Base-by-base conservation (phyloP, 2,113 vertebrate species). In the Zosterops japonicus region DNA sequence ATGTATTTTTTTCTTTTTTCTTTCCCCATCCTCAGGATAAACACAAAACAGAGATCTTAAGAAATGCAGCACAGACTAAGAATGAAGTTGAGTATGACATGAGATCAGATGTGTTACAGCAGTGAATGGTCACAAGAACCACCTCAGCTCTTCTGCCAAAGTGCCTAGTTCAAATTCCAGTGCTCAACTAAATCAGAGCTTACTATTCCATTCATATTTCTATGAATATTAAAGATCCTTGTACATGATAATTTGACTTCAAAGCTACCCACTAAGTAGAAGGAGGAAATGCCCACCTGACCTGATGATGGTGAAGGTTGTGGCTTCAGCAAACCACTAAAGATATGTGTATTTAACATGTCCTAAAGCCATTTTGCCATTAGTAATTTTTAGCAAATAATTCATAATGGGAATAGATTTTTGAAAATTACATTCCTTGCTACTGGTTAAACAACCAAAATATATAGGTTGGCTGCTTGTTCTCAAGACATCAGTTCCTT, bases 181-280 rank as follows among this genome's bases (percentile, higher is more conserved):
- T 60, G 46, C 42, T 89, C 3, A 11, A 31, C 25, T 35, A 69
- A 70, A 24, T 35, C 6, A 6, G 35, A 91, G 22, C 84, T 46
- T 71, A 42, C 92, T 71, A 70, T 82, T 92, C 72, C 41, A 41
- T 87, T 87, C 80, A 87, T 80, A 71, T 89, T 89, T 80, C 50
- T 79, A 60, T 68, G 29, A 93, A 49, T 33, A 50, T 69, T 68
- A 39, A 44, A 83, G 46, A 47, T 31, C 22, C 33, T 61, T 89
- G 20, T 85, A 69, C 35, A 59, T 36, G 16, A 71, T 47, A 59
- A 72, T 79, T 82, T 60, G 42, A 61, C 36, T 89, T 77, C 57
- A 57, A 61, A 81, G 25, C 39, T 56, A 79, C 24, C 28, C 56
- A 71, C 18, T 69, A 64, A 79, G 27, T 14, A 36, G 50, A 92